phyloP scores from a whole-genome alignment of 2,797 vertebrate genomes.

The Galagoides demidoff region DNA sequence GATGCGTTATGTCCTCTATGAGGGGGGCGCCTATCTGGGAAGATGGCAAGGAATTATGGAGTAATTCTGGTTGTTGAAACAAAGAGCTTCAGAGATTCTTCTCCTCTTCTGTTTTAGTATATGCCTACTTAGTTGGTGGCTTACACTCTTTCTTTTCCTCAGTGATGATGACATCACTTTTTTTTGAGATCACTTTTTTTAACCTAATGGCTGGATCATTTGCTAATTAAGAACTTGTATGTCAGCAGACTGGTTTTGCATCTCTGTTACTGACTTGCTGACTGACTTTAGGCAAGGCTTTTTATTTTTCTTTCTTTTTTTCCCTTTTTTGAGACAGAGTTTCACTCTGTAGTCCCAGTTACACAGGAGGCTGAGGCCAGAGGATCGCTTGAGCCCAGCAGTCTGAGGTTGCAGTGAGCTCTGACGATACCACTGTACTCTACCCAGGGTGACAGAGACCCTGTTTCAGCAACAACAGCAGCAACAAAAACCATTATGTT shows the following conservation, averaged over 20 bases:
- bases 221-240: not conserved
- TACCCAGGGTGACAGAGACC: not conserved
- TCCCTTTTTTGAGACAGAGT: no score
- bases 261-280: not conserved
- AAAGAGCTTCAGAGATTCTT: not conserved
- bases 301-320: no score
- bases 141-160: not conserved
- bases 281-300: not conserved
- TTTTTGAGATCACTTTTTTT: not conserved
- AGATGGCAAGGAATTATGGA: not conserved
- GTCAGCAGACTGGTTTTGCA: not conserved
- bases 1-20: rapidly evolving
- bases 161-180: not conserved
- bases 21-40: not conserved
- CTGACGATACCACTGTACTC: not conserved
- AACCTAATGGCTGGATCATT: not conserved
- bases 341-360: not conserved
- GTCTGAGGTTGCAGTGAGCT: not conserved
- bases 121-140: not conserved
- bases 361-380: not conserved
- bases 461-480: not conserved
- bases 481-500: not conserved
- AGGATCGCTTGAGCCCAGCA: not conserved
- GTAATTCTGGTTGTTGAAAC: not conserved
- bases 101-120: not conserved